A percentile compares a stretch with the other conserved stretches of the same genome.
These are phyloP conservation scores for Chaetoderma sp. DNA, from an alignment of 2,888 invertebrate genomes.

Conservation along the genomic window DNA sequence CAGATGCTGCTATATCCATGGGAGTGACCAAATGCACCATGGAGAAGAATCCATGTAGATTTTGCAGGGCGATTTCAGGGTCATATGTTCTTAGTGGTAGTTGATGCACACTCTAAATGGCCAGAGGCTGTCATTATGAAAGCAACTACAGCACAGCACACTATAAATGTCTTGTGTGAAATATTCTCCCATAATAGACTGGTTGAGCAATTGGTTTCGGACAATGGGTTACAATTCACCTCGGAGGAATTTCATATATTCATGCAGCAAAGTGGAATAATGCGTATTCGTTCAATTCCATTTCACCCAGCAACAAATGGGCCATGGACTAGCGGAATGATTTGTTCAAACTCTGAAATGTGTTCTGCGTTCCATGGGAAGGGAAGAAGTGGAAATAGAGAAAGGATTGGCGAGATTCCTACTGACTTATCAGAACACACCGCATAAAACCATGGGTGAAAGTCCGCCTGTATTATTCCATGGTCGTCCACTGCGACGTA, in stretches of 20 bases:
- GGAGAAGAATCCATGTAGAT: constrained; percentile 22
- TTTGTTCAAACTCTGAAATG: constrained; percentile 17
- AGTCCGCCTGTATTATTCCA: background rate
- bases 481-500: background rate
- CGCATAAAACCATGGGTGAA: constrained; percentile 17
- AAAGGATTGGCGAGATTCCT: constrained; percentile 3
- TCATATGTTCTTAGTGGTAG: constrained; percentile 18
- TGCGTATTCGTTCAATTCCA: constrained; percentile 23
- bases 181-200: constrained; percentile 15
- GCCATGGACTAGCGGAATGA: constrained; percentile 19
- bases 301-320: constrained; percentile 22
- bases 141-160: constrained; percentile 6
- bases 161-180: background rate
- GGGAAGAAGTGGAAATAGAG: background rate
- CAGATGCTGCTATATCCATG: constrained; percentile 23
- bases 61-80: constrained; percentile 17
- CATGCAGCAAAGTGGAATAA: constrained; percentile 16
- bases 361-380: background rate
- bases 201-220: constrained; percentile 18
- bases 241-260: constrained; percentile 16
- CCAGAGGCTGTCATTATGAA: constrained; percentile 13
- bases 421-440: constrained; percentile 14
- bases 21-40: constrained; percentile 15
- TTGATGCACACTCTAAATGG: constrained; percentile 26
- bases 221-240: constrained; percentile 27